phyloP scores from a whole-genome alignment of 2,797 vertebrate genomes.

The Brachymystax lenok region DNA sequence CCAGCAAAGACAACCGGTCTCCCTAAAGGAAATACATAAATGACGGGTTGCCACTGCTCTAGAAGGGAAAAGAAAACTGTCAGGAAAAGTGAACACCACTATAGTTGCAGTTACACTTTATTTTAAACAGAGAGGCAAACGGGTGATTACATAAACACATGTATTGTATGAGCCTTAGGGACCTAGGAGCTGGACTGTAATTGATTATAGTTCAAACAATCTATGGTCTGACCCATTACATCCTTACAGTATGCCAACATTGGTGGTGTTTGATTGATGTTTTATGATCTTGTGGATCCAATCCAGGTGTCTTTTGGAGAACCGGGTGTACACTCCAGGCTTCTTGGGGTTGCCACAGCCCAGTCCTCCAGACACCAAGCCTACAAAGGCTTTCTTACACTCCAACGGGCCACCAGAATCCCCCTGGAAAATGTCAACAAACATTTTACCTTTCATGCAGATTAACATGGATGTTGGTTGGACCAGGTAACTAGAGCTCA shows the following conservation, averaged over 20 bases:
- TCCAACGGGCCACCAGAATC: conserved; percentile 56
- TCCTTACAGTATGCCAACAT: background rate
- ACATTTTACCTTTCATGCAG: background rate
- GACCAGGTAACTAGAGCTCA: too few relatives aligned
- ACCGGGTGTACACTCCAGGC: conserved; percentile 53
- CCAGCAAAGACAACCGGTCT: background rate
- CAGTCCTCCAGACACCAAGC: conserved; percentile 42
- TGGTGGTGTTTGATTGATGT: conserved; percentile 34
- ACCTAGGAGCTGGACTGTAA: background rate
- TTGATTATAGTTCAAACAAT: background rate
- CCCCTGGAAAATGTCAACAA: conserved; percentile 36
- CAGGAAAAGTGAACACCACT: background rate
- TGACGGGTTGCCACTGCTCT: background rate
- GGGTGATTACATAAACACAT: background rate
- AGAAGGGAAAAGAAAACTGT: background rate
- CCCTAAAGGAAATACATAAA: background rate
- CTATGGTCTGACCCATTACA: too few relatives aligned
- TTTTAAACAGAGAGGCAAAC: background rate
- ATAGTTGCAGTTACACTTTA: background rate
- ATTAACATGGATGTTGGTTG: too few relatives aligned
- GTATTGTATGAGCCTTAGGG: background rate
- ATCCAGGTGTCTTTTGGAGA: conserved; percentile 42
- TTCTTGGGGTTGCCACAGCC: conserved; percentile 47
- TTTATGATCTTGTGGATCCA: conserved; percentile 51
- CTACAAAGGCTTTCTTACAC: conserved; percentile 45